These are phyloP conservation scores for Temnothorax longispinosus DNA, from an alignment of 1,140 invertebrate genomes.

Conservation along the genomic window DNA sequence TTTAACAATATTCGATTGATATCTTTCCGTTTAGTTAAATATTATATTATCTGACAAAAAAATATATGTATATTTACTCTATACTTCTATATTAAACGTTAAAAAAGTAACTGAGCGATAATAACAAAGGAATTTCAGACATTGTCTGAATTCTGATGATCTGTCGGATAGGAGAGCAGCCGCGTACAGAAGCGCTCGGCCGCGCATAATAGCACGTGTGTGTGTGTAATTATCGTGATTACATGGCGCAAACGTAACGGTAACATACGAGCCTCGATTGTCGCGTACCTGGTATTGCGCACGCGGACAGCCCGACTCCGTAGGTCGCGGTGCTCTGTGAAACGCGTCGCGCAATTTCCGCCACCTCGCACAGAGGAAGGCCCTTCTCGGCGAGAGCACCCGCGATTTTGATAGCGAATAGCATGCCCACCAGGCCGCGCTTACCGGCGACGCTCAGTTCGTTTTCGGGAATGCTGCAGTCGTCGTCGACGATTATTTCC, in stretches of 20 bases:
- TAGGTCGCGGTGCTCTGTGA: constrained; percentile 89
- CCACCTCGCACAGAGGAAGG: constrained; percentile 86
- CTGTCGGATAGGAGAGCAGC: background rate
- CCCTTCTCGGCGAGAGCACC: constrained; percentile 90
- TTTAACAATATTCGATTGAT: background rate
- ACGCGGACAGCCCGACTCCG: constrained; percentile 90
- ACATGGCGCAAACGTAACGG: background rate
- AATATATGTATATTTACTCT: no score
- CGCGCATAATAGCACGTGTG: background rate
- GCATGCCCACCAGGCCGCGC: constrained; percentile 91
- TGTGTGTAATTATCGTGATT: background rate
- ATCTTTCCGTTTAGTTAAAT: background rate
- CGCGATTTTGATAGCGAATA: constrained; percentile 91
- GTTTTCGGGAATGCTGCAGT: constrained; percentile 88
- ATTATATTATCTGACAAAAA: background rate
- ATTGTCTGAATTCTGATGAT: background rate
- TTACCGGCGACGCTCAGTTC: constrained; percentile 88
- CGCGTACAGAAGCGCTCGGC: background rate
- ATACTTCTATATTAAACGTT: background rate
- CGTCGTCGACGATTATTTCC: constrained; percentile 90
- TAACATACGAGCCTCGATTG: background rate
- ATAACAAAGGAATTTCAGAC: background rate
- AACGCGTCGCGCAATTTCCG: constrained; percentile 82
- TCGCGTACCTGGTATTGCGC: constrained; percentile 89
- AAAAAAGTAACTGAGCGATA: background rate